Evolutionary conservation across 2,113 vertebrate genomes (phyloP), one percentile per base, ranked within the genome.

Genomic region (Hoplias malabaricus): DNA sequence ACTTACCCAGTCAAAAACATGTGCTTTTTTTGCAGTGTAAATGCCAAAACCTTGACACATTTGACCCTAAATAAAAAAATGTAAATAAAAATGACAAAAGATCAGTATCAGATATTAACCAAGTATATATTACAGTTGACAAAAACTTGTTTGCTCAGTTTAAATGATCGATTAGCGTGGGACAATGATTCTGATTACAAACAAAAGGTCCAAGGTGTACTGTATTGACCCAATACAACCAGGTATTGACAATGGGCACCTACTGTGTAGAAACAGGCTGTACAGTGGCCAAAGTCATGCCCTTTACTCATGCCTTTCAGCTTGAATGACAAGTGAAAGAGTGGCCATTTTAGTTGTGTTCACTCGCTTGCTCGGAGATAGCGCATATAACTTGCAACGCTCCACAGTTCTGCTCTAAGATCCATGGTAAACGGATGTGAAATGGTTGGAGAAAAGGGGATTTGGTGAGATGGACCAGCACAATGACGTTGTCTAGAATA

Each of bases 401-500:
- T 73, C 81, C 48, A 63, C 62, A 79, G 81, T 79, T 83, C 83
- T 46, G 82, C 74, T 77, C 77, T 70, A 73, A 81, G 80, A 84
- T 88, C 88, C 87, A 85, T 84, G 88, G 76, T 86, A 78, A 89
- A 84, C 43, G 82, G 79, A 81, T 86, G 78, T 80, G 86, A 88
- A 90, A 88, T 81, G 83, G 88, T 82, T 78, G 82, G 82, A 67
- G 84, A 80, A 87, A 82, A 84, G 84, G 76, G 89, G 90, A 92
- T 92, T 90, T 90, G 89, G 85, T 77, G 85, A 87, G 85, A 85
- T 83, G 87, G 85, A 83, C 76, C 79, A 40, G 73, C 86, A 91
- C 89, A 92, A 89, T 90, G 88, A 89, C 88, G 90, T 87, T 89
- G 91, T 92, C 87, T 91, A 84, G 84, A 87, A 86, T 87, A 84